These are phyloP conservation scores for Anneissia japonica DNA, from an alignment of 35 echinoderm and acorn worm species.

Conservation along the genomic window DNA sequence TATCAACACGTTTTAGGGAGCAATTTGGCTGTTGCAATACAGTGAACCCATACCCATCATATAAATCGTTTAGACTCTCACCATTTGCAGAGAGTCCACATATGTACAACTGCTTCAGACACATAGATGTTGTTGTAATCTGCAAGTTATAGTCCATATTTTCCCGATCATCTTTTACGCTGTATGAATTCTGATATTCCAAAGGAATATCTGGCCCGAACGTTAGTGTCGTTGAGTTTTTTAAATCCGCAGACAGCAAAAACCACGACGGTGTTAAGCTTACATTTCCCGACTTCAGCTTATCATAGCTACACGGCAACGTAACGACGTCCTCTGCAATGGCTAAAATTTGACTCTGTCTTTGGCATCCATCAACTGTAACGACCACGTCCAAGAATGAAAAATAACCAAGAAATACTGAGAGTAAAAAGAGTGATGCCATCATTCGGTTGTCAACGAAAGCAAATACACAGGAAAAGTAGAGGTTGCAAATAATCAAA, in stretches of 20 bases:
- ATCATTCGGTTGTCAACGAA: no score
- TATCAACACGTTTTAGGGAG: not conserved
- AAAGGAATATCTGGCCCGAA: not conserved
- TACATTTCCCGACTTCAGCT: not conserved
- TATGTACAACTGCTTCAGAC: not conserved
- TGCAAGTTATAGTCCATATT: not conserved
- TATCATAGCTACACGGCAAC: not conserved
- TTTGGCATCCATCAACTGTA: not conserved
- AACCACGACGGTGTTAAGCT: not conserved
- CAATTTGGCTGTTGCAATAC: not conserved
- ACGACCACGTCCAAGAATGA: no score
- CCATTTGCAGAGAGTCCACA: not conserved
- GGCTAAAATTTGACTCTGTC: not conserved
- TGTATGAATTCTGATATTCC: not conserved
- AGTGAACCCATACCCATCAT: not conserved
- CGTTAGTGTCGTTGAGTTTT: not conserved
- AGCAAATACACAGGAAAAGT: no score
- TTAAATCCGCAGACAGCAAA: not conserved
- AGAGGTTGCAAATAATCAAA: no score
- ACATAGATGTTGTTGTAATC: not conserved
- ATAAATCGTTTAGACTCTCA: not conserved
- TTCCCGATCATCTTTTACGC: not conserved
- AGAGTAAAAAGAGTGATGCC: no score
- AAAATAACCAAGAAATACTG: no score
- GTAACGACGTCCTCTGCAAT: not conserved